These are phyloP conservation scores for Bujurquina vittata DNA, from an alignment of 2,113 vertebrate species.

Conservation along the genomic window DNA sequence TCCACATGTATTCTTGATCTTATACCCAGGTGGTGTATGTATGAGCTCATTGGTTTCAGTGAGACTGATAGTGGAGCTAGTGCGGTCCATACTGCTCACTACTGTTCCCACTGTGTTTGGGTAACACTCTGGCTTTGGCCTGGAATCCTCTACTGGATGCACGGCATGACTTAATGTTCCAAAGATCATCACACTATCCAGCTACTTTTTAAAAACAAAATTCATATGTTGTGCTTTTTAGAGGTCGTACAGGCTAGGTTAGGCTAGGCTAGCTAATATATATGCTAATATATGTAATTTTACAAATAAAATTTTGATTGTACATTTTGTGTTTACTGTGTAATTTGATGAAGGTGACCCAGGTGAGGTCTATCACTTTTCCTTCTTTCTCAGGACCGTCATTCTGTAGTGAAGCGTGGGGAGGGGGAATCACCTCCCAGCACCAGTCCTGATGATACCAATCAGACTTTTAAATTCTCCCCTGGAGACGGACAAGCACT, in stretches of 20 bases:
- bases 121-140: too few relatives aligned
- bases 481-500: conserved; percentile 85
- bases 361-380: not conserved
- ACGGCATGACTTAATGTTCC: not conserved
- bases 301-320: not conserved
- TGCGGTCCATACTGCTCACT: too few relatives aligned
- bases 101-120: too few relatives aligned
- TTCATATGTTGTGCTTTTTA: not conserved
- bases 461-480: conserved; percentile 85
- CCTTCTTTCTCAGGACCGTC: conserved; percentile 71
- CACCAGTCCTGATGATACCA: conserved; percentile 83
- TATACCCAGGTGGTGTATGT: too few relatives aligned
- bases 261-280: not conserved
- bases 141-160: too few relatives aligned
- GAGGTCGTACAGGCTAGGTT: not conserved
- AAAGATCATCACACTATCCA: not conserved
- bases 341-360: not conserved
- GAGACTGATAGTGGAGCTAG: too few relatives aligned
- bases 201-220: not conserved
- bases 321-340: too few relatives aligned
- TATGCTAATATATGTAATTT: not conserved
- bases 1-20: too few relatives aligned
- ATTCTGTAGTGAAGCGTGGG: conserved; percentile 75
- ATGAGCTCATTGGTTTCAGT: too few relatives aligned
- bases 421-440: conserved; percentile 85